Evolutionary conservation across 2,797 vertebrate genomes (phyloP), one percentile per base, ranked within the genome.

Genomic region (Phataginus tetradactyla): DNA sequence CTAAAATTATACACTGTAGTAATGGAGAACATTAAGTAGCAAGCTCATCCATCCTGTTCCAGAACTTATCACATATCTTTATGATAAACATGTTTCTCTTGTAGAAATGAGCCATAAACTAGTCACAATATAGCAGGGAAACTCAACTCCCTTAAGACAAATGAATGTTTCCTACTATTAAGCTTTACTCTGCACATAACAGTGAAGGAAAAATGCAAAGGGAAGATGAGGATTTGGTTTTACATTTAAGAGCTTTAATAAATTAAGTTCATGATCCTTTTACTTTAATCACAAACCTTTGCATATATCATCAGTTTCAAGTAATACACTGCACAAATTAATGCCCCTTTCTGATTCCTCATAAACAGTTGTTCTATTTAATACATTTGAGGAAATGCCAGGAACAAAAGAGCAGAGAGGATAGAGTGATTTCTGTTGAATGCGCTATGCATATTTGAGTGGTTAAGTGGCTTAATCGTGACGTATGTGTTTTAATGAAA

Each of bases 71-170:
- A 77, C 3, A 0, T n/a, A 32, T 49, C 78, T 79, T 86, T 64
- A 75, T 2, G 14, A 59, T 66, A 77, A 94, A 92, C 18, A 68
- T 11, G 53, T 84, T 92, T 92, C 72, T 80, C 80, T 86, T 84
- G 29, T 79, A 96, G 88, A 96, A 97, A 96, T 87, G 86, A 95
- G 79, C 86, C 94, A 11, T 80, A 59, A 61, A 11, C n/a, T 95
- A 88, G 78, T 63, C 69, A 45, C 10, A 29, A 9, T 9, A 53
- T 51, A 78, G 90, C 42, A 96, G 93, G 91, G 94, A 97, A 96
- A 59, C 49, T n/a, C 57, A 95, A 37, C 55, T 94, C 66, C 94
- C 92, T 81, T 34, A 42, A 94, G 93, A 80, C 59, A 93, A 97
- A 42, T 18, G 64, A 18, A 1, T 71, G 45, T 87, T 90, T 87